These are phyloP conservation scores for Catocala fraxini DNA, from an alignment of 2,888 invertebrate genomes.

Conservation along the genomic window DNA sequence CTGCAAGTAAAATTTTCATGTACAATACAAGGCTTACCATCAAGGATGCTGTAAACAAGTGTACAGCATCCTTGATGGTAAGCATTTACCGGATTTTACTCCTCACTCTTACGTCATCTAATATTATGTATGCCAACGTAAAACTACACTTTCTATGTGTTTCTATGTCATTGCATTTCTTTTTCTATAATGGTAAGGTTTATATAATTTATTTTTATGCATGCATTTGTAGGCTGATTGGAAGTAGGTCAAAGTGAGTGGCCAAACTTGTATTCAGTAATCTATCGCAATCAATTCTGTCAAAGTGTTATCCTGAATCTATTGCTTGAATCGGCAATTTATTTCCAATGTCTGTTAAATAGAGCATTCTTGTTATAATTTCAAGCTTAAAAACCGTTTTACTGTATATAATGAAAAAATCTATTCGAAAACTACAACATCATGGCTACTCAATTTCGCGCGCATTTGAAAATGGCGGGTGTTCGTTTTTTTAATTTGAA, in stretches of 20 bases:
- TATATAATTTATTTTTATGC: constrained; percentile 21
- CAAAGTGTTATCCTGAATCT: constrained; percentile 50
- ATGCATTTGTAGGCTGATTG: constrained; percentile 18
- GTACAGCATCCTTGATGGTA: no score
- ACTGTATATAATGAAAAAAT: constrained; percentile 41
- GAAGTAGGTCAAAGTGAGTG: constrained; percentile 48
- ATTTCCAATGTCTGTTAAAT: constrained; percentile 39
- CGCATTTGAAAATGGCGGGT: constrained; percentile 53
- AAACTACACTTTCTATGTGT: no score
- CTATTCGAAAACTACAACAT: constrained; percentile 57
- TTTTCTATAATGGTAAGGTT: background rate
- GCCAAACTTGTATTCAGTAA: constrained; percentile 37
- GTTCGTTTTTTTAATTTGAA: constrained; percentile 33
- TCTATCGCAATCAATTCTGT: constrained; percentile 52
- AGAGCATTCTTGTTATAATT: constrained; percentile 37
- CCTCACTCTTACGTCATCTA: no score
- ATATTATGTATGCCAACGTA: no score
- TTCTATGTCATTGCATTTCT: no score
- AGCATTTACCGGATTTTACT: no score
- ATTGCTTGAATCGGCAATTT: constrained; percentile 44
- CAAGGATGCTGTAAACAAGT: no score
- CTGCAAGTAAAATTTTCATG: no score
- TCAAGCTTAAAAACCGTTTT: constrained; percentile 47
- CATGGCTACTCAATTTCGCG: constrained; percentile 71
- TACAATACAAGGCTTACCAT: no score